A percentile compares a stretch with the other conserved stretches of the same genome.
Evolutionary conservation across 2,888 invertebrate genomes (phyloP).

Genomic region (Patella ulyssiponensis): DNA sequence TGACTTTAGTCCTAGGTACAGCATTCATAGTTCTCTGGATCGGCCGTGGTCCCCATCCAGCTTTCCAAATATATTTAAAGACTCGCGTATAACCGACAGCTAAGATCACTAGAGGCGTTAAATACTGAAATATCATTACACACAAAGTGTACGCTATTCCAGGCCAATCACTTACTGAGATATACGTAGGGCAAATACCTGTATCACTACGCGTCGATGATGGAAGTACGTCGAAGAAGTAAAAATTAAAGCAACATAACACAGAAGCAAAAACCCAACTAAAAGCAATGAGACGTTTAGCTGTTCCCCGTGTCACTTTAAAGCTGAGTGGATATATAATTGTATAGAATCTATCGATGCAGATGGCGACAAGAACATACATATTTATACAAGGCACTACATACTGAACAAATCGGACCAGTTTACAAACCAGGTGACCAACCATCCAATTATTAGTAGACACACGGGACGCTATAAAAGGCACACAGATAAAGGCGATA

Average conservation of each 20-base stretch:
- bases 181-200: conserved; percentile 49
- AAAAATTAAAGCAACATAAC: conserved; percentile 52
- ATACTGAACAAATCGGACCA: conserved; percentile 57
- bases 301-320: conserved; percentile 65
- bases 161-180: conserved; percentile 42
- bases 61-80: conserved; percentile 60
- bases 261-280: conserved; percentile 52
- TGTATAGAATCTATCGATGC: conserved; percentile 69
- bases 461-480: conserved; percentile 52
- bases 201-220: conserved; percentile 14
- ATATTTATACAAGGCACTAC: conserved; percentile 48
- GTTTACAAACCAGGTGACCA: conserved; percentile 58
- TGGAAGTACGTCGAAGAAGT: conserved; percentile 51
- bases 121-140: conserved; percentile 45
- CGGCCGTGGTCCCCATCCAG: conserved; percentile 43
- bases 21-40: conserved; percentile 61
- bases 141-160: conserved; percentile 49
- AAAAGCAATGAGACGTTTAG: conserved; percentile 61
- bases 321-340: conserved; percentile 70
- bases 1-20: conserved; percentile 67
- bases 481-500: conserved; percentile 51
- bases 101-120: conserved; percentile 52
- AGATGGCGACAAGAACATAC: conserved; percentile 60
- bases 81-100: conserved; percentile 53
- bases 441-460: conserved; percentile 53